These are phyloP conservation scores for Spodoptera frugiperda DNA, from an alignment of 1,140 invertebrate species.

Conservation along the genomic window DNA sequence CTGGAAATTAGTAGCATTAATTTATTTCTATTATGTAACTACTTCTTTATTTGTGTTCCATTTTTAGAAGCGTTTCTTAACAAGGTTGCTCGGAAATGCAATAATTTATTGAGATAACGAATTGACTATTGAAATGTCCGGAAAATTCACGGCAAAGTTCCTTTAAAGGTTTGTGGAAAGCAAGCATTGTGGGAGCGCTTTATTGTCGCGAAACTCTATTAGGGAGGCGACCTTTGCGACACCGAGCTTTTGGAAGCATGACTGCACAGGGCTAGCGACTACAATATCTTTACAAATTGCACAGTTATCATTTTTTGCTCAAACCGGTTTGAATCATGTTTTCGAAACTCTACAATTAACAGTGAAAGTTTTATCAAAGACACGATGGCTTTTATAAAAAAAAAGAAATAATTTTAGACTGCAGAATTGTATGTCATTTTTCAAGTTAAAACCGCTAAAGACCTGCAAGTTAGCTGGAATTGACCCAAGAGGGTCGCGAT, in stretches of 20 bases:
- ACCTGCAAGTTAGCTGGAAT: neutral
- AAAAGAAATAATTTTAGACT: neutral
- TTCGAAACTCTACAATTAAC: slow-evolving; percentile 3
- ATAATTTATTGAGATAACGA: slow-evolving; percentile 9
- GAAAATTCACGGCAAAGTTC: slow-evolving; percentile 32
- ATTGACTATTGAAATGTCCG: slow-evolving; percentile 34
- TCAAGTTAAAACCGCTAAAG: neutral
- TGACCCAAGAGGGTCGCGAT: slow-evolving; percentile 28
- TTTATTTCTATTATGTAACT: slow-evolving; percentile 9
- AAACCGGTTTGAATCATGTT: slow-evolving; percentile 13
- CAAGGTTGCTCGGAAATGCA: neutral
- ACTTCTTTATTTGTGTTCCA: neutral
- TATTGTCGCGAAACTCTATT: slow-evolving; percentile 51
- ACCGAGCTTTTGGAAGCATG: slow-evolving; percentile 7
- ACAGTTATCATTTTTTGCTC: neutral
- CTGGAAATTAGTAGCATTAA: slow-evolving; percentile 1
- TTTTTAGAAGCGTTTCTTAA: neutral
- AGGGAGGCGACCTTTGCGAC: slow-evolving; percentile 46
- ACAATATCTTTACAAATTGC: slow-evolving; percentile 17
- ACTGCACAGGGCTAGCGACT: slow-evolving; percentile 1
- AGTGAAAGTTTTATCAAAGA: slow-evolving; percentile 13
- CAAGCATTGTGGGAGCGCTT: slow-evolving; percentile 36
- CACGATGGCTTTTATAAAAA: neutral
- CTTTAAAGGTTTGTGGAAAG: slow-evolving; percentile 41
- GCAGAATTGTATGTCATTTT: neutral